A percentile compares a stretch with the other conserved stretches of the same genome.
phyloP scores from a whole-genome alignment of 1,140 invertebrate species.

The Lasioglossum albipes region DNA sequence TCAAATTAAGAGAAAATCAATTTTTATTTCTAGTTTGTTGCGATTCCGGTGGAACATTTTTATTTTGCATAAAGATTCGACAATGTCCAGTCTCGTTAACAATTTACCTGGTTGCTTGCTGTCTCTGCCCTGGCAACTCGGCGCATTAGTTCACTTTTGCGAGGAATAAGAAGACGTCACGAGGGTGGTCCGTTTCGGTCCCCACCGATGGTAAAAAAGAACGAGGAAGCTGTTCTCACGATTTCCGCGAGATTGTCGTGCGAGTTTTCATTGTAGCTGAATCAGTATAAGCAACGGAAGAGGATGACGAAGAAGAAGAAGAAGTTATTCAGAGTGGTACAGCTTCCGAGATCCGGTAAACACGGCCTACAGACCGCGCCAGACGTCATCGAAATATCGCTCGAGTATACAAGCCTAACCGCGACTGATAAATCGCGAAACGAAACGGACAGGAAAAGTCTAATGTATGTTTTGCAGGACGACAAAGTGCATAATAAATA shows the following conservation, averaged over 20 bases:
- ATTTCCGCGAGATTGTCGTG: background rate
- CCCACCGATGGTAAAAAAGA: slow-evolving; percentile 22
- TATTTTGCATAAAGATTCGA: background rate
- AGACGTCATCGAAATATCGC: slow-evolving; percentile 39
- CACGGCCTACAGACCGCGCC: slow-evolving; percentile 58
- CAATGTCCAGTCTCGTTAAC: background rate
- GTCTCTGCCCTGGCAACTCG: slow-evolving; percentile 21
- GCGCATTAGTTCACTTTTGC: slow-evolving; percentile 49
- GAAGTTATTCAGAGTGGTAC: background rate
- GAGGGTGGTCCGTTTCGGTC: slow-evolving; percentile 38
- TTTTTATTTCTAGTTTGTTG: too few relatives aligned
- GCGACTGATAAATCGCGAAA: slow-evolving; percentile 10
- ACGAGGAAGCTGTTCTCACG: slow-evolving; percentile 27
- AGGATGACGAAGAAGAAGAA: background rate
- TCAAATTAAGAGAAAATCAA: too few relatives aligned
- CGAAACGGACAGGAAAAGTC: too few relatives aligned
- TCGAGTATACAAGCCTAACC: slow-evolving; percentile 26
- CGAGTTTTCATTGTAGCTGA: too few relatives aligned
- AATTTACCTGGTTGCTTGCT: background rate
- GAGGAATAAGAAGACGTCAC: slow-evolving; percentile 54
- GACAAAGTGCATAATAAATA: too few relatives aligned
- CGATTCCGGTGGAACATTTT: too few relatives aligned
- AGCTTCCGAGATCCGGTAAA: slow-evolving; percentile 49
- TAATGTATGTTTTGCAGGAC: too few relatives aligned
- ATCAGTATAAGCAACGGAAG: too few relatives aligned